These are phyloP conservation scores for Notechis scutatus DNA, from an alignment of 2,113 vertebrate genomes.

Conservation along the genomic window DNA sequence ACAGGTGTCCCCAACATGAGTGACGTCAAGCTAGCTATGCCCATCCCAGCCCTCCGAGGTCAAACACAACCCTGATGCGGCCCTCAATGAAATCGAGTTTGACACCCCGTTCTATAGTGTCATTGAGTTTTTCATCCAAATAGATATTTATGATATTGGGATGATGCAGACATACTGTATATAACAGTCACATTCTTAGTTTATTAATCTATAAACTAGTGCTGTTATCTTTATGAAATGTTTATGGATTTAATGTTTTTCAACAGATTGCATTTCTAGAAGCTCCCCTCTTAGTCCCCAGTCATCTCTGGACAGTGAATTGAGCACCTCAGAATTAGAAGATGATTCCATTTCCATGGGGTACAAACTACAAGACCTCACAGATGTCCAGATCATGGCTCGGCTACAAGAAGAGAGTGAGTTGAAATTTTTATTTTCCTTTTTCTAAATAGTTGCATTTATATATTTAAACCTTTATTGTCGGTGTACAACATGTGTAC, in stretches of 20 bases:
- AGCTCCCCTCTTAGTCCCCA: slow-evolving; percentile 87
- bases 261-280: slow-evolving; percentile 73
- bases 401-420: slow-evolving; percentile 97
- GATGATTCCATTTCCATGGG: slow-evolving; percentile 92
- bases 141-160: neutral
- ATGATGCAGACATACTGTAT: neutral
- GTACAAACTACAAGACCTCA: slow-evolving; percentile 96
- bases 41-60: too few relatives aligned
- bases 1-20: too few relatives aligned
- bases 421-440: slow-evolving; percentile 46
- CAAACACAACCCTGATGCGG: too few relatives aligned
- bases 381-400: slow-evolving; percentile 98
- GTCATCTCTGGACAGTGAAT: slow-evolving; percentile 93
- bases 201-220: neutral
- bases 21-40: too few relatives aligned
- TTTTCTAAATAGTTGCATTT: neutral
- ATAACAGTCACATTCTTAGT: neutral
- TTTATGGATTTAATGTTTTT: slow-evolving; percentile 34
- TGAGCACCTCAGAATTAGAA: slow-evolving; percentile 87
- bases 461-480: too few relatives aligned
- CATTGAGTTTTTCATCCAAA: neutral
- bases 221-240: neutral
- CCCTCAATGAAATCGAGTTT: too few relatives aligned
- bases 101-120: neutral
- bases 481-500: too few relatives aligned